Conservation (phyloP, 1,140 invertebrate species). For the Trachymyrmex cornetzi region DNA sequence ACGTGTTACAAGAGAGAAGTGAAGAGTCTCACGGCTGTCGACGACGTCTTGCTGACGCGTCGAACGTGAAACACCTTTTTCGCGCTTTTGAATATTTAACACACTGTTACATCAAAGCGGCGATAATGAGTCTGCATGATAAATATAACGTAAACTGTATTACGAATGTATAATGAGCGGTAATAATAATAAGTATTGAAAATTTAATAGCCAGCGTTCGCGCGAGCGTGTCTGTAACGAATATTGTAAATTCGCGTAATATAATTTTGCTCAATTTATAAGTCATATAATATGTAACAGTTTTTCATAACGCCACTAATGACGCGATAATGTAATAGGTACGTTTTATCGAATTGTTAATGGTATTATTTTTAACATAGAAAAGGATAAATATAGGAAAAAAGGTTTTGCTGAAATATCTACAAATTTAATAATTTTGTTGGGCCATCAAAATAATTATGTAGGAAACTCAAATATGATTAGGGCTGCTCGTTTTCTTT, state of each 20-base stretch:
- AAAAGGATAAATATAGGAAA: too few species aligned
- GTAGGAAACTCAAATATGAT: too few species aligned
- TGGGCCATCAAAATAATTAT: too few species aligned
- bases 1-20: background rate
- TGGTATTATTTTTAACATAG: too few species aligned
- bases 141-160: slow-evolving; percentile 40
- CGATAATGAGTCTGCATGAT: slow-evolving; percentile 46
- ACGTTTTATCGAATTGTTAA: slow-evolving; percentile 39
- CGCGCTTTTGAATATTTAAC: slow-evolving; percentile 10
- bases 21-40: background rate
- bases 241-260: slow-evolving; percentile 30
- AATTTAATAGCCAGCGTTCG: slow-evolving; percentile 48
- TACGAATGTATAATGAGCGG: slow-evolving; percentile 40
- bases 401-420: too few species aligned
- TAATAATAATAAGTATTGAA: slow-evolving; percentile 54
- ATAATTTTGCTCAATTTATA: slow-evolving; percentile 38
- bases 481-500: too few species aligned
- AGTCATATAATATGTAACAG: slow-evolving; percentile 45
- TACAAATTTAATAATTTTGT: too few species aligned
- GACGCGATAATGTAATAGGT: slow-evolving; percentile 2
- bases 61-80: slow-evolving; percentile 9
- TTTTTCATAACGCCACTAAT: slow-evolving; percentile 25
- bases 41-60: background rate
- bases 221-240: slow-evolving; percentile 6
- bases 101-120: background rate